phyloP scores from a whole-genome alignment of 2,888 invertebrate species.

The Hesperia comma region DNA sequence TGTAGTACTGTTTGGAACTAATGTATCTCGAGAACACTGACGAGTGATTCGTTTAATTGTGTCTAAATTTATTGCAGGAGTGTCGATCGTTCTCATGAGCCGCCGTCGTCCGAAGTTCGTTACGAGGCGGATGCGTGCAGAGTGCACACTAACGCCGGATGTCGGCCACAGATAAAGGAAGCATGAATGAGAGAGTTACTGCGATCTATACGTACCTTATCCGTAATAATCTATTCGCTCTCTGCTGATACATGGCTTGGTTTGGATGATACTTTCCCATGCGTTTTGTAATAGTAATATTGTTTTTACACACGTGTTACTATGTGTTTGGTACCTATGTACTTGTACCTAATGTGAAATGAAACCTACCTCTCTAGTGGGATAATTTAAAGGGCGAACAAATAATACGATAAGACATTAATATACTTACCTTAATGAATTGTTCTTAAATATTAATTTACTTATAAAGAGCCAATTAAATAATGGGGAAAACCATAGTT shows the following conservation, averaged over 20 bases:
- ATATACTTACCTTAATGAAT: no score
- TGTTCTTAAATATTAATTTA: no score
- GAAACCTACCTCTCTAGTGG: no score
- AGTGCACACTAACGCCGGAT: constrained; percentile 61
- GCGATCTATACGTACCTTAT: constrained; percentile 15
- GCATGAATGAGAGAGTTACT: constrained; percentile 43
- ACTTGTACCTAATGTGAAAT: no score
- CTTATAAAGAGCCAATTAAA: no score
- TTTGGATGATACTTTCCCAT: neutral
- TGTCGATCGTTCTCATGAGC: neutral
- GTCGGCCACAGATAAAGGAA: constrained; percentile 75
- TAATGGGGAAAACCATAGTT: no score
- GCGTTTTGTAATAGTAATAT: neutral
- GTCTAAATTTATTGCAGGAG: constrained; percentile 53
- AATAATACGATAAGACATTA: no score
- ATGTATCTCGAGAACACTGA: constrained; percentile 59
- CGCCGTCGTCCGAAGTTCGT: constrained; percentile 17
- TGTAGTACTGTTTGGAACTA: constrained; percentile 38
- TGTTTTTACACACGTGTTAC: no score
- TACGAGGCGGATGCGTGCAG: constrained; percentile 18
- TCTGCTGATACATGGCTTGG: neutral
- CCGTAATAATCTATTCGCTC: constrained; percentile 9
- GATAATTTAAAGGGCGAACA: no score
- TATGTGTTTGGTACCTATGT: no score
- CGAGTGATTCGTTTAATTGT: constrained; percentile 64